These are phyloP conservation scores for Caenorhabditis drosophilae DNA, from an alignment of 2,888 invertebrate genomes.

Conservation along the genomic window DNA sequence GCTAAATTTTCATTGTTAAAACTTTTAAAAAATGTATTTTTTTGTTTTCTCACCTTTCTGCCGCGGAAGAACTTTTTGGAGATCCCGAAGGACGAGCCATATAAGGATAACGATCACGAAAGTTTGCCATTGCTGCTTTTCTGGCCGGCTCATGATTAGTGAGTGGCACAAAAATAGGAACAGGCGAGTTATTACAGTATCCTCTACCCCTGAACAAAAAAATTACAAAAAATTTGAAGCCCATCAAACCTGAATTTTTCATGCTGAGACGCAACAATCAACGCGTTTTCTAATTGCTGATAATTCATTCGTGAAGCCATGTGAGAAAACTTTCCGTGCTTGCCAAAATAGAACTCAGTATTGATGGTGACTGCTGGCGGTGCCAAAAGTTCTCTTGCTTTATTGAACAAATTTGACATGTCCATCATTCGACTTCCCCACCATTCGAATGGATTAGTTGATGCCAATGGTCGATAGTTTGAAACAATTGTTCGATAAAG, in stretches of 20 bases:
- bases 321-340: slow-evolving; percentile 15
- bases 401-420: slow-evolving; percentile 4
- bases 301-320: background rate
- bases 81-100: too few species aligned
- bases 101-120: too few species aligned
- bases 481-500: slow-evolving; percentile 3
- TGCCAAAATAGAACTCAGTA: slow-evolving; percentile 6
- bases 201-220: too few species aligned
- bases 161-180: background rate
- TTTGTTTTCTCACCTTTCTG: too few species aligned
- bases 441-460: slow-evolving; percentile 7
- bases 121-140: too few species aligned
- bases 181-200: background rate
- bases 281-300: slow-evolving; percentile 4
- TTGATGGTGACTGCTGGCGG: slow-evolving; percentile 20
- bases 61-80: too few species aligned
- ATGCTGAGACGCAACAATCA: slow-evolving; percentile 5
- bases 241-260: slow-evolving; percentile 9
- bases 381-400: slow-evolving; percentile 18
- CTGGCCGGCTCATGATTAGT: background rate
- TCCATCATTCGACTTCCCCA: slow-evolving; percentile 9
- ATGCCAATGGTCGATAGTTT: slow-evolving; percentile 4
- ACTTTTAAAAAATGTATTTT: too few species aligned
- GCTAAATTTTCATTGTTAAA: too few species aligned
- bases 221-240: too few species aligned